Evolutionary conservation across 1,140 invertebrate species (phyloP), one percentile per base, ranked within the genome.

Genomic region (Drosophila nannoptera): DNA sequence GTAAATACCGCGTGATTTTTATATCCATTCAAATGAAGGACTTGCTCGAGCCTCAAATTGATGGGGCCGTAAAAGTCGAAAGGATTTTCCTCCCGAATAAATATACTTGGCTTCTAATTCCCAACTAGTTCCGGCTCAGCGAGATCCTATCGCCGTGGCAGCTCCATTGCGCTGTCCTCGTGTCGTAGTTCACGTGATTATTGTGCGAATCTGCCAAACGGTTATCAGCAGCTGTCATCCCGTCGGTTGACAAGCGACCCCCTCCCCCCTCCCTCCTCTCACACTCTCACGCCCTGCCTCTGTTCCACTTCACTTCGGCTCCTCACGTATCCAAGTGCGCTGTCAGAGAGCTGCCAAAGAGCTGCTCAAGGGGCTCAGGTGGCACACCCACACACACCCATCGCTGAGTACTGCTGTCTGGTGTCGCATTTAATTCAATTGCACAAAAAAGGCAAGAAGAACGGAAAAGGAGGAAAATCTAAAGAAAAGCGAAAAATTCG

Each of bases 381-480:
- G 66, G 66, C 45, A 38, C 35, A 16, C 42, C 12, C 50, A 62
- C 45, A n/a, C 35, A 22, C 36, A 45, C 14, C 7, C 38, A 29
- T 36, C 22, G 14, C 43, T 16, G 7, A n/a, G n/a, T 40, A 36
- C 46, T 55, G 48, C 43, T 67, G 78, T 69, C 73, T 81, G 77
- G 62, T 75, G 70, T 82, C 78, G 73, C 70, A 81, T 81, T 81
- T 81, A 81, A 81, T 77, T 81, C 74, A 82, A 81, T 81, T 73
- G 78, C 69, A 64, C 52, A 14, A 16, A 64, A 36, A 43, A 43
- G 22, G 22, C 48, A 67, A 56, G 29, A 33, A 11, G 4, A 33
- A 38, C 40, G 11, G 9, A 45, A 22, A 2, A 43, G 4, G n/a
- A 40, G 31, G 38, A 43, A 16, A 32, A 31, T 12, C n/a, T 14